These are phyloP conservation scores for Gymnoscopelus braueri DNA, from an alignment of 2,797 vertebrate genomes.

Conservation along the genomic window DNA sequence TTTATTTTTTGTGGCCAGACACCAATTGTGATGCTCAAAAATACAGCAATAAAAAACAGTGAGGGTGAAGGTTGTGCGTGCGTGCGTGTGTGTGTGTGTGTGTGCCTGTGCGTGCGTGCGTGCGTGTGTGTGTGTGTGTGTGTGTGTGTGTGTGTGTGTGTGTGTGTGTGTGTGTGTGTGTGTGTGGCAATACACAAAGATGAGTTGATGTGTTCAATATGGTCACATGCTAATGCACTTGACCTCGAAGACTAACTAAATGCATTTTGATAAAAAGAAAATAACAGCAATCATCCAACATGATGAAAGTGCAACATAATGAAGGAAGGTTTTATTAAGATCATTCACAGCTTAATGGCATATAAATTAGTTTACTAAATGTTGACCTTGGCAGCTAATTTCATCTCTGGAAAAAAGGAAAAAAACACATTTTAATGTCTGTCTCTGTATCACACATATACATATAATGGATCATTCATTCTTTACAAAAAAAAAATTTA, in stretches of 20 bases:
- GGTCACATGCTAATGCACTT: conserved; percentile 47
- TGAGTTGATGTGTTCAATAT: conserved; percentile 50
- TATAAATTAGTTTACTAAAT: conserved; percentile 65
- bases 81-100: too few species aligned
- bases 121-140: too few species aligned
- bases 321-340: conserved; percentile 59
- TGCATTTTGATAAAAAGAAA: conserved; percentile 62
- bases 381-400: conserved; percentile 71
- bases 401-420: conserved; percentile 48
- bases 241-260: too few species aligned
- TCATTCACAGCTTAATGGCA: conserved; percentile 61
- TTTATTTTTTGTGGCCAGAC: conserved; percentile 53
- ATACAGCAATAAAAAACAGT: conserved; percentile 43
- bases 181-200: conserved; percentile 54
- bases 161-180: too few species aligned
- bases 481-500: conserved; percentile 35
- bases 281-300: conserved; percentile 60
- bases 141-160: too few species aligned
- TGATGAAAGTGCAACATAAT: conserved; percentile 55
- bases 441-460: conserved; percentile 58
- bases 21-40: conserved; percentile 50
- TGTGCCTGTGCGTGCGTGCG: too few species aligned
- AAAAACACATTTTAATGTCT: conserved; percentile 62
- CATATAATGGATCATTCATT: conserved; percentile 67
- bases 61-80: neutral